A percentile compares a stretch with the other conserved stretches of the same genome.
These are phyloP conservation scores for Crotalus viridis DNA, from an alignment of 2,113 vertebrate genomes.

Conservation along the genomic window DNA sequence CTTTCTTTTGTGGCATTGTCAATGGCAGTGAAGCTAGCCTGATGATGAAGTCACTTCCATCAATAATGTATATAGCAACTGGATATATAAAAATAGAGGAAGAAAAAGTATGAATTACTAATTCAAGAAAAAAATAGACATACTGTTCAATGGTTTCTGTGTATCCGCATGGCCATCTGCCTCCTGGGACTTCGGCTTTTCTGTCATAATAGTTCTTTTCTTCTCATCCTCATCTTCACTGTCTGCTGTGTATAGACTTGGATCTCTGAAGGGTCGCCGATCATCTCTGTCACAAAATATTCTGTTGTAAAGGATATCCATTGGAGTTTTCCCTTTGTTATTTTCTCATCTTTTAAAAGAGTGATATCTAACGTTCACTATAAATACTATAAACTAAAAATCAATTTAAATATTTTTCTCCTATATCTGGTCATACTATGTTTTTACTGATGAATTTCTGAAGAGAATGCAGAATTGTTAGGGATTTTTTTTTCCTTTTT, in stretches of 20 bases:
- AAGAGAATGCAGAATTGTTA: not conserved
- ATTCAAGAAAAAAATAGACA: constrained; percentile 38
- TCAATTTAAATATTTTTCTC: not conserved
- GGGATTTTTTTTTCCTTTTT: not conserved
- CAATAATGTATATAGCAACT: not conserved
- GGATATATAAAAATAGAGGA: not conserved
- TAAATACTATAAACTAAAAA: not conserved
- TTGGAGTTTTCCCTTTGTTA: not conserved
- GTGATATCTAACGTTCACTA: not conserved
- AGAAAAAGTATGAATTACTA: not conserved
- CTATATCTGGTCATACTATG: not conserved
- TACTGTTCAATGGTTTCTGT: constrained; percentile 77
- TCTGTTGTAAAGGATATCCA: not conserved
- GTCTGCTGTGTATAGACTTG: constrained; percentile 72
- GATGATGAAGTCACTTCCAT: not conserved
- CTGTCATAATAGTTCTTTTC: constrained; percentile 63
- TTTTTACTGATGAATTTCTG: not conserved
- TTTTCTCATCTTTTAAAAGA: not conserved
- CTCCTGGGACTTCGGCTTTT: constrained; percentile 69
- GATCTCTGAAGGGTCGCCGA: constrained; percentile 71
- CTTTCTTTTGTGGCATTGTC: not conserved
- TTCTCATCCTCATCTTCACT: constrained; percentile 77
- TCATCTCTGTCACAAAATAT: constrained; percentile 71
- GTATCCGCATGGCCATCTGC: constrained; percentile 64
- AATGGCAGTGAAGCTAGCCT: not conserved